Base-by-base conservation (phyloP, 2,113 vertebrate species). In the Petromus typicus region DNA sequence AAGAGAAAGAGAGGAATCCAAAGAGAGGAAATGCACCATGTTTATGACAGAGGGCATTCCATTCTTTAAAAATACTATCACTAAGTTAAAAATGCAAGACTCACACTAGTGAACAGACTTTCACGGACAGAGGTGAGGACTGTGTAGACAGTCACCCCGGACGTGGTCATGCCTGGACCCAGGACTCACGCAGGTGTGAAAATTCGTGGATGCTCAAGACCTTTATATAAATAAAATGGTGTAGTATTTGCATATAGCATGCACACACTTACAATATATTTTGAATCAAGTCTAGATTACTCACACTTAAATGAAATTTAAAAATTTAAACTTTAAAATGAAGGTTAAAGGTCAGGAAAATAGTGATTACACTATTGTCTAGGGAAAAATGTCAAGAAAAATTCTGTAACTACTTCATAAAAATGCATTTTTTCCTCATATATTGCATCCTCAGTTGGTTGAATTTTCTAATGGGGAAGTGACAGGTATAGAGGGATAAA, bases 1-100 rank as follows among this genome's bases (percentile, higher is more conserved):
- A 18, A 37, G 75, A 66, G 78, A 59, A 32, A 18, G 34, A 45
- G 12, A 14, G 20, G n/a, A 1, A 8, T 13, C 4, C 2, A 9
- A n/a, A 76, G 0, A 54, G 18, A 1, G 12, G 54, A 22, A 32
- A 37, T 13, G 48, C 2, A 0, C 34, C 45, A 3, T 20, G 43
- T 51, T 61, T 57, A 75, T 1, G 84, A n/a, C 10, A 48, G 43
- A 10, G 34, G 71, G n/a, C 56, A 20, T 8, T 73, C 40, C 48
- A 40, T 63, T 87, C 56, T 80, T 69, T 34, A 83, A 73, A 89
- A 32, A 2, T 23, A 81, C 57, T 57, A 69, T 78, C 14, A 66
- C 18, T 22, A 27, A 75, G 34, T 66, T 78, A 40, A 83, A 90
- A 63, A 66, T 40, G 37, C 51, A 80, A 32, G 8, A 30, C 61